These are phyloP conservation scores for Taxidea taxus DNA, from an alignment of 2,113 vertebrate genomes.

Conservation along the genomic window DNA sequence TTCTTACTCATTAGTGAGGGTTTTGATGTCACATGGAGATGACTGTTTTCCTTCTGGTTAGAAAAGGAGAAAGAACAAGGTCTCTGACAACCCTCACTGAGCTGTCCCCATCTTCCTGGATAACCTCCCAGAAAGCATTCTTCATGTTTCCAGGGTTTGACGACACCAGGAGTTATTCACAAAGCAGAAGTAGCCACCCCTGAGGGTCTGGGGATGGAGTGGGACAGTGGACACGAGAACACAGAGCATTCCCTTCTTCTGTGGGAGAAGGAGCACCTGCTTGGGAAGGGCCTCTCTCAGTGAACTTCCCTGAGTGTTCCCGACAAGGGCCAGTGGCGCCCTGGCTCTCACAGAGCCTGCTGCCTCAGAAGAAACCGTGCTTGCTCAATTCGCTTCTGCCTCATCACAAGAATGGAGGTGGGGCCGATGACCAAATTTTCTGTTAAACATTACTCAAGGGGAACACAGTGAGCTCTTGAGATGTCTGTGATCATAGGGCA, in stretches of 20 bases:
- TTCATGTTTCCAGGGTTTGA: not conserved
- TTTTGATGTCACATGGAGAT: not conserved
- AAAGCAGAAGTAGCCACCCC: not conserved
- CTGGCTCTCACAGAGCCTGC: constrained; percentile 44
- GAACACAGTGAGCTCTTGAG: not conserved
- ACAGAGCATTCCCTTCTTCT: not conserved
- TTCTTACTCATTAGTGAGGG: not conserved
- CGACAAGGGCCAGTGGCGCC: constrained; percentile 49
- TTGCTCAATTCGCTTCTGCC: constrained; percentile 42
- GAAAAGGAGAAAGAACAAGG: not conserved
- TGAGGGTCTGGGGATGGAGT: too few relatives aligned
- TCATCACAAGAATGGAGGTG: constrained; percentile 47
- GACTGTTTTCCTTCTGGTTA: not conserved
- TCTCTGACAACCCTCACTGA: not conserved
- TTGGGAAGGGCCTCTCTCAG: not conserved
- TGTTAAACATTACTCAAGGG: not conserved
- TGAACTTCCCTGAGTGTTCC: not conserved
- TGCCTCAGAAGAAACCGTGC: constrained; percentile 53
- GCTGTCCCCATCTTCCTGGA: not conserved
- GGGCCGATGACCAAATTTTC: not conserved
- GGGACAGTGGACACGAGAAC: not conserved
- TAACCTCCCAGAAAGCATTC: not conserved
- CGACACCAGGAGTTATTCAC: not conserved
- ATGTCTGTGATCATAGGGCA: not conserved
- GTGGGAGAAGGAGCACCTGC: not conserved